Evolutionary conservation across 2,797 vertebrate species (phyloP).

Genomic region (Ptychadena robeensis): DNA sequence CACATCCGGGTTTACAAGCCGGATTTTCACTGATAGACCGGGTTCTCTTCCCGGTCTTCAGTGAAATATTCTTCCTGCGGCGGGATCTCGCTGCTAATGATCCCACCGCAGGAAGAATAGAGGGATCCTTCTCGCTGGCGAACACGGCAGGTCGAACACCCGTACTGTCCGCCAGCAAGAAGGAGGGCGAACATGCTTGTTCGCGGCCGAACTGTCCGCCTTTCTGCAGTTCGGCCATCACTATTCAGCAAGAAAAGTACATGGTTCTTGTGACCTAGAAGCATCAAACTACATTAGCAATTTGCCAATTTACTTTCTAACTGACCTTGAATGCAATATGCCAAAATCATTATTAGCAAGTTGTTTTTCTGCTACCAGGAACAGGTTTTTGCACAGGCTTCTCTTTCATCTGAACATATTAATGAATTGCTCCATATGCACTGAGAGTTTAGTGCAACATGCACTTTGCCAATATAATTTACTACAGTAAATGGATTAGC

Average conservation of each 20-base stretch:
- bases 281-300: constrained; percentile 23
- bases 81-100: no score
- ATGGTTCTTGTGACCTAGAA: not conserved
- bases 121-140: no score
- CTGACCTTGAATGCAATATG: constrained; percentile 18
- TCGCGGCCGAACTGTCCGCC: no score
- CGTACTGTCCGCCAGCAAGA: no score
- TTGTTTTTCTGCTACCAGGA: constrained; percentile 23
- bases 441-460: constrained; percentile 8
- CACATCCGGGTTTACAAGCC: no score
- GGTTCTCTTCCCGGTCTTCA: no score
- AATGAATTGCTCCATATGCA: constrained; percentile 50
- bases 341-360: constrained; percentile 34
- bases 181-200: no score
- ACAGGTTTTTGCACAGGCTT: constrained; percentile 9
- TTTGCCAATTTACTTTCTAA: constrained; percentile 32
- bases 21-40: no score
- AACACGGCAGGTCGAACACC: no score
- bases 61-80: no score
- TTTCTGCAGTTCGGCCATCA: no score
- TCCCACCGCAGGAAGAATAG: no score
- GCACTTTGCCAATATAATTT: constrained; percentile 20
- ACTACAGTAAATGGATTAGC: constrained; percentile 24
- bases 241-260: not conserved
- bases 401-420: constrained; percentile 18